phyloP scores from a whole-genome alignment of 2,888 invertebrate species.

The Leuctra nigra region DNA sequence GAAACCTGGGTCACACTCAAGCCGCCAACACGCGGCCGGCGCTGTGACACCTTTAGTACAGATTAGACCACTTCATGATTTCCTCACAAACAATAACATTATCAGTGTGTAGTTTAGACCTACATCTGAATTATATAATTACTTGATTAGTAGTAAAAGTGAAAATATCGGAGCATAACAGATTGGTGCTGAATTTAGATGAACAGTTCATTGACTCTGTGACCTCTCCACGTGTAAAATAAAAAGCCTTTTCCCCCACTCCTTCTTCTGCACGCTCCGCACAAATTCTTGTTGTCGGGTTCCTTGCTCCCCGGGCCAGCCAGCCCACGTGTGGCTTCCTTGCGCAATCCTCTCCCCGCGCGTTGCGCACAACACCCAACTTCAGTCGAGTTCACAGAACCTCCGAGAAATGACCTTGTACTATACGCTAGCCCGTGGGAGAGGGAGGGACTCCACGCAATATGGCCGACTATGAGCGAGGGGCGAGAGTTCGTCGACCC shows the following conservation, averaged over 20 bases:
- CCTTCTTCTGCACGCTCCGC: conserved; percentile 16
- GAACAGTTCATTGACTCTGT: conserved; percentile 24
- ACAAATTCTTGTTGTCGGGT: conserved; percentile 10
- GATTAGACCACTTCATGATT: too few species aligned
- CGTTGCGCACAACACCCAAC: conserved; percentile 12
- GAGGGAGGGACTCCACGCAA: conserved; percentile 20
- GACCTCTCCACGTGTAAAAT: conserved; percentile 27
- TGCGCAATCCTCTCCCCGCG: neutral
- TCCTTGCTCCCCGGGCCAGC: conserved; percentile 2
- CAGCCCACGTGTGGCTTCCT: neutral
- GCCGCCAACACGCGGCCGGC: too few species aligned
- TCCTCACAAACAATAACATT: too few species aligned
- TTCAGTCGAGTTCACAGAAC: too few species aligned
- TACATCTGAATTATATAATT: neutral
- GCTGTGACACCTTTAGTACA: too few species aligned
- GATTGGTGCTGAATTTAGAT: conserved; percentile 21
- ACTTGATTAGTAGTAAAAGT: conserved; percentile 11
- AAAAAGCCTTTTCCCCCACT: neutral
- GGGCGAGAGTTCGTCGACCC: conserved; percentile 22
- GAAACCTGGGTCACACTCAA: too few species aligned
- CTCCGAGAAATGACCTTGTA: conserved; percentile 19
- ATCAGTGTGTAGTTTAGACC: too few species aligned
- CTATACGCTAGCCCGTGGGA: conserved; percentile 11
- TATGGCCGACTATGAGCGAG: conserved; percentile 23
- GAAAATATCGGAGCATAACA: neutral